Conservation (phyloP, 2,797 vertebrate species). For the Gadopsis marmoratus region DNA sequence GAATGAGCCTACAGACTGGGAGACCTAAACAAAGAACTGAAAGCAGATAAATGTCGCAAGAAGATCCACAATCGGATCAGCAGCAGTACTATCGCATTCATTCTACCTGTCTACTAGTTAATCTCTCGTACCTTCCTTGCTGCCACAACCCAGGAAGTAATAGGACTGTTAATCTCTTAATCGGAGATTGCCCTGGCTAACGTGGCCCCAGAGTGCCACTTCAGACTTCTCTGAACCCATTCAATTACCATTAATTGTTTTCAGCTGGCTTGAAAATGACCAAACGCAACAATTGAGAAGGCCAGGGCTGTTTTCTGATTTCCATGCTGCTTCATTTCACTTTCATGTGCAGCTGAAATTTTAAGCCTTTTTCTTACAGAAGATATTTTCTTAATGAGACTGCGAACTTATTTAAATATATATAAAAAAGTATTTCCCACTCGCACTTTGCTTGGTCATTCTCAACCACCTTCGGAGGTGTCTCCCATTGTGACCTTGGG, state of each 20-base stretch:
- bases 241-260: constrained; percentile 74
- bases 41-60: constrained; percentile 18
- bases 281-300: constrained; percentile 64
- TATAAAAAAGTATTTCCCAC: too few relatives aligned
- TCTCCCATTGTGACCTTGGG: too few relatives aligned
- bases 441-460: too few relatives aligned
- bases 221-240: constrained; percentile 53
- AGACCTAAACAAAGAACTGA: not conserved
- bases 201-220: constrained; percentile 62
- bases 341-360: constrained; percentile 2
- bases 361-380: not conserved
- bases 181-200: constrained; percentile 69
- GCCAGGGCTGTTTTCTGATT: constrained; percentile 7
- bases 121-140: constrained; percentile 36
- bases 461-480: too few relatives aligned
- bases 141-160: constrained; percentile 68
- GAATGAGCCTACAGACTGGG: not conserved
- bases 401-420: not conserved
- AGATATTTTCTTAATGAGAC: not conserved
- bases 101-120: constrained; percentile 32
- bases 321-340: not conserved
- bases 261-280: constrained; percentile 65
- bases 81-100: constrained; percentile 32
- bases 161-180: constrained; percentile 78
- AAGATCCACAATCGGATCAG: constrained; percentile 13